phyloP scores from a whole-genome alignment of 1,140 invertebrate species.

The Octopus bimaculoides region DNA sequence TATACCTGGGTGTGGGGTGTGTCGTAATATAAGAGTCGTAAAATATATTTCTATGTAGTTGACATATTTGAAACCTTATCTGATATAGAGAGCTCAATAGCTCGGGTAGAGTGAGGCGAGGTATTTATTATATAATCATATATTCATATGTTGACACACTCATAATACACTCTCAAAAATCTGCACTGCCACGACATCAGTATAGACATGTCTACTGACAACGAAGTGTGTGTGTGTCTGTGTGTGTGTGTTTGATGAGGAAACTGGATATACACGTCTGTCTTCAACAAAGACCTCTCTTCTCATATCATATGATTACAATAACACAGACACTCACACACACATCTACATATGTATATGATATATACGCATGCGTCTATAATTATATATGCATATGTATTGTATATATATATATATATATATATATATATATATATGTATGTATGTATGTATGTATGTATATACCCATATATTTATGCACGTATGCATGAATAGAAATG shows the following conservation, averaged over 20 bases:
- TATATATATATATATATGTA: not conserved
- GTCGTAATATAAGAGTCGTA: no score
- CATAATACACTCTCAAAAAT: no score
- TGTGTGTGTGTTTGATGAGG: not conserved
- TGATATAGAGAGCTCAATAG: no score
- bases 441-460: not conserved
- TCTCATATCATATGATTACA: no score
- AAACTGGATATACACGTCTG: no score
- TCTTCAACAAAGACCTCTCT: no score
- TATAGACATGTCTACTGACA: not conserved
- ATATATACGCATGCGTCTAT: not conserved
- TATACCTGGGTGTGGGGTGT: no score
- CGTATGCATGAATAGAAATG: not conserved
- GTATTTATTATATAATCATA: no score
- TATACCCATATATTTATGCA: not conserved
- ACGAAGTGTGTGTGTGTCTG: slow-evolving; percentile 1
- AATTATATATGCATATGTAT: not conserved
- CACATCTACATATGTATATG: not conserved
- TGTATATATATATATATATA: not conserved
- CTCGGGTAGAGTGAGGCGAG: no score
- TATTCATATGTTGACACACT: no score
- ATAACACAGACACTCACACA: not conserved
- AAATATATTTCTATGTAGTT: no score
- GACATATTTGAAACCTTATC: no score
- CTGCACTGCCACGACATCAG: not conserved